Conservation (phyloP, 2,888 invertebrate species). For the Tanytarsus gracilentus region DNA sequence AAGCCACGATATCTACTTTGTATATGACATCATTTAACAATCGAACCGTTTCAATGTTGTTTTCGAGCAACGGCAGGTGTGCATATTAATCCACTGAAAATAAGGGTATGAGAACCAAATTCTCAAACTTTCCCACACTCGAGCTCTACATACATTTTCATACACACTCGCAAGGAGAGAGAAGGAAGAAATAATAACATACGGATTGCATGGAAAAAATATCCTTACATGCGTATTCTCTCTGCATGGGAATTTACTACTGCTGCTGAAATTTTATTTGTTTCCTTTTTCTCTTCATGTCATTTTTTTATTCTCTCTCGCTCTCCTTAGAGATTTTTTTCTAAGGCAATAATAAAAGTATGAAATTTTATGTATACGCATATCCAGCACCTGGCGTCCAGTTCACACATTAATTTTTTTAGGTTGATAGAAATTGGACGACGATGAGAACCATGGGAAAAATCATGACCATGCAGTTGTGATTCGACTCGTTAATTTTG, state of each 20-base stretch:
- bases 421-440: no score
- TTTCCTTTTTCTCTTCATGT: constrained; percentile 12
- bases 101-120: constrained; percentile 28
- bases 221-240: constrained; percentile 19
- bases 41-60: constrained; percentile 6
- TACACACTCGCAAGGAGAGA: not conserved
- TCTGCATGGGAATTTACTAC: not conserved
- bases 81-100: constrained; percentile 28
- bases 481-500: not conserved
- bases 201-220: constrained; percentile 28
- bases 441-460: constrained; percentile 14
- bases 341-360: constrained; percentile 12
- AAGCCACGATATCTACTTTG: not conserved
- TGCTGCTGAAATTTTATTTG: constrained; percentile 1
- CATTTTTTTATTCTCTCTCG: constrained; percentile 15
- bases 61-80: constrained; percentile 27
- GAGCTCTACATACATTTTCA: not conserved
- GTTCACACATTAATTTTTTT: constrained; percentile 28
- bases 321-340: constrained; percentile 10
- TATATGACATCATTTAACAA: constrained; percentile 16
- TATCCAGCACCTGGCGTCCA: constrained; percentile 29
- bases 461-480: constrained; percentile 1
- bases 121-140: constrained; percentile 27
- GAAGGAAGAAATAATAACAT: constrained; percentile 27
- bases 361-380: constrained; percentile 1